Base-by-base conservation (phyloP, 2,888 invertebrate genomes). In the Hydrotaea cyrtoneurina region DNA sequence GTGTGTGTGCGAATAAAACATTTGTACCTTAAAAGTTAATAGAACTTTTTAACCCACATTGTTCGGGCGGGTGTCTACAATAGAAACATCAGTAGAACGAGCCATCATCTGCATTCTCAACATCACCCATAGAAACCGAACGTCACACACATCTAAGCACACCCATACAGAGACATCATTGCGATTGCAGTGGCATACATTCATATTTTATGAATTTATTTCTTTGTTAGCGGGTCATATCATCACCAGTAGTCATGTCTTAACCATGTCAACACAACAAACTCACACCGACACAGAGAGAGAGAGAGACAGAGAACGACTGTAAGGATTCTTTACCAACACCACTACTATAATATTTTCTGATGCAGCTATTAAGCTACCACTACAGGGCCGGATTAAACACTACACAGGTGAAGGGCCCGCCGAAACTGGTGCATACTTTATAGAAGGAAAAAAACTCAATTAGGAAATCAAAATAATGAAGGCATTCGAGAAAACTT, bases 231-330 rank as follows among this genome's bases (percentile, higher is more conserved):
- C 55, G 77, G 79, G 83, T 80, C 80, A 80, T 73, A 81, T 62
- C 84, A 84, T 72, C 78, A 78, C 57, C 80, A 81, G 75, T 73
- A 46, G 66, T 79, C 78, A 59, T 85, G 84, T 78, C 78, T 75
- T 76, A 76, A 78, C 75, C 81, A 84, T 69, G 66, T 74, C 79
- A 69, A 59, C 36, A 76, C 36, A n/a, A 76, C 11, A 78, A 8
- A 50, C 57, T n/a, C 36, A 57, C 36, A 31, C 39, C 17, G 62
- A 62, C 17, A 62, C 21, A 17, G 17, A 55, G 21, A 55, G 2
- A 55, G 55, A 53, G 8, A 53, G 17, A 8, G 3, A 53, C n/a
- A n/a, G 2, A 53, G n/a, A 53, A 5, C 1, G n/a, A 8, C 53
- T 53, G 53, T 17, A 53, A 53, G 53, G 31, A 31, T 31, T 7